A percentile compares a stretch with the other conserved stretches of the same genome.
Evolutionary conservation across 2,797 vertebrate species (phyloP).

Genomic region (Rhinoraja longicauda): DNA sequence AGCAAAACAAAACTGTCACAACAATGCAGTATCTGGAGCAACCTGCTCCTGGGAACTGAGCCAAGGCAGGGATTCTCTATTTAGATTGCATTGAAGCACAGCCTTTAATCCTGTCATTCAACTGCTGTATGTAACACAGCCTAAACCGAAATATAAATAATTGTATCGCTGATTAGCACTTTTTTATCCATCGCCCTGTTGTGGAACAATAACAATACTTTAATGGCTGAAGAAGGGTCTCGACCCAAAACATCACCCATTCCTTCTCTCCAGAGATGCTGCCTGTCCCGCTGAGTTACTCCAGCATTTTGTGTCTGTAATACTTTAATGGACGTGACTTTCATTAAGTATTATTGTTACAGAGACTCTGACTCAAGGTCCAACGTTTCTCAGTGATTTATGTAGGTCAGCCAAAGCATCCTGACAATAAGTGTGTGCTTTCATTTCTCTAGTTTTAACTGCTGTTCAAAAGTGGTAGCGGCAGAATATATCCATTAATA

Average conservation of each 20-base stretch:
- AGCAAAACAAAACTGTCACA: not conserved
- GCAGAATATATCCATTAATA: too few relatives aligned
- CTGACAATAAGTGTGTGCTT: not conserved
- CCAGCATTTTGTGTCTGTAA: not conserved
- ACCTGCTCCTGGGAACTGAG: not conserved
- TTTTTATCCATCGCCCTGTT: not conserved
- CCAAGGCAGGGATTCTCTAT: not conserved
- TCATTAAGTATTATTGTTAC: not conserved
- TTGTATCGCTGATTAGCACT: not conserved
- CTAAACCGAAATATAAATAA: not conserved
- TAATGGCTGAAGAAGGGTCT: not conserved
- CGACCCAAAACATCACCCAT: too few relatives aligned
- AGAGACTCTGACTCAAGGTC: too few relatives aligned
- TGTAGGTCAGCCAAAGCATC: not conserved
- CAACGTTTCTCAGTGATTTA: not conserved
- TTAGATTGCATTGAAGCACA: not conserved
- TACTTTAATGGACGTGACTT: not conserved
- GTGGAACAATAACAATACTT: not conserved
- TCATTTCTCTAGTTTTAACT: not conserved
- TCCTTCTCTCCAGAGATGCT: too few relatives aligned
- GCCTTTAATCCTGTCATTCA: not conserved
- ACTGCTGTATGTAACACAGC: not conserved
- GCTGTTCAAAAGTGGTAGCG: not conserved
- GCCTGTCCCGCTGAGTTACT: too few relatives aligned
- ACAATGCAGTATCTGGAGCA: not conserved